Percentiles rank a stretch among this genome's conserved stretches.
phyloP scores from a whole-genome alignment of 2,797 vertebrate genomes.

The Trachops cirrhosus region DNA sequence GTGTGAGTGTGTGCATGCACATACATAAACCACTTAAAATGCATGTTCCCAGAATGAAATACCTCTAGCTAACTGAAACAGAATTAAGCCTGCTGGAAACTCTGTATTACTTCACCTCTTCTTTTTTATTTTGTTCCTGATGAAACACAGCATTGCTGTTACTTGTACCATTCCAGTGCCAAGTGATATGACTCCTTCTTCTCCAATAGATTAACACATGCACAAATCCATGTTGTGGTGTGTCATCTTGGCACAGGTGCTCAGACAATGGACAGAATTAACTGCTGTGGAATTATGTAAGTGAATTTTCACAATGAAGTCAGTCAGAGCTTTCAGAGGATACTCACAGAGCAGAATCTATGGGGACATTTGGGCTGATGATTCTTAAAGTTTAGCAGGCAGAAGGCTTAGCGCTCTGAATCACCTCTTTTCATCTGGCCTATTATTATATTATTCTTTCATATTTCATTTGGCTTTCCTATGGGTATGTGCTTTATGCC shows the following conservation, averaged over 20 bases:
- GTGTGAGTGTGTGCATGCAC: background rate
- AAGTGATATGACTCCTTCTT: slow-evolving; percentile 24
- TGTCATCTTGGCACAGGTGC: background rate
- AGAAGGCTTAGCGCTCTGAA: background rate
- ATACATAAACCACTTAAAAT: background rate
- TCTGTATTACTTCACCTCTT: background rate
- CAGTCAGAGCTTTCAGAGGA: background rate
- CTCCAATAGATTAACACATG: background rate
- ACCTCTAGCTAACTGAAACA: background rate
- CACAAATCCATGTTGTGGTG: background rate
- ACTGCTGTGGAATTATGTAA: background rate
- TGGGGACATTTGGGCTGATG: background rate
- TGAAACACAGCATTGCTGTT: background rate
- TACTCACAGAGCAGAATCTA: slow-evolving; percentile 9
- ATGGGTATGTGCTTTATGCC: slow-evolving; percentile 17
- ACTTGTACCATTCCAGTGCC: background rate
- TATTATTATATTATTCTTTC: slow-evolving; percentile 56
- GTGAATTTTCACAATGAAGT: background rate
- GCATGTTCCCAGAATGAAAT: background rate
- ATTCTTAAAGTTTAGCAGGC: slow-evolving; percentile 11
- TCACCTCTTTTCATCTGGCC: background rate
- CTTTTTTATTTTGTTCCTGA: background rate
- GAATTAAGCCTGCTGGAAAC: background rate
- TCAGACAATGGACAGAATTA: background rate
- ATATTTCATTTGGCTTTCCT: slow-evolving; percentile 51